Percentiles rank a stretch among this genome's conserved stretches.
These are phyloP conservation scores for Margaritifera margaritifera DNA, from an alignment of 2,888 invertebrate genomes.

Conservation along the genomic window DNA sequence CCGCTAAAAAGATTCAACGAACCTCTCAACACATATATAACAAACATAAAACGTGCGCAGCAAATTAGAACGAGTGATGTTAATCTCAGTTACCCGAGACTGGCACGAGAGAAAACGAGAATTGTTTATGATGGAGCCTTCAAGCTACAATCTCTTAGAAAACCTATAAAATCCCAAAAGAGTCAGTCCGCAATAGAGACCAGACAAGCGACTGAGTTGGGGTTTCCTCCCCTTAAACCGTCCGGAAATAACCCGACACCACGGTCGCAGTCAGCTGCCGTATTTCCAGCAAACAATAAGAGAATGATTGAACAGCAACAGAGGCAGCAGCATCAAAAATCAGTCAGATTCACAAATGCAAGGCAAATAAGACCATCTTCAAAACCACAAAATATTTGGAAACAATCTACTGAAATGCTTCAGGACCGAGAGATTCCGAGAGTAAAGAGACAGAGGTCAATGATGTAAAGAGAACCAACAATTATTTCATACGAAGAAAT, in stretches of 20 bases:
- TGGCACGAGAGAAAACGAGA: slow-evolving; percentile 5
- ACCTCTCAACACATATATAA: slow-evolving; percentile 47
- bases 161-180: slow-evolving; percentile 15
- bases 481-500: too few species aligned
- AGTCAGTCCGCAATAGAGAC: slow-evolving; percentile 25
- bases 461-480: too few species aligned
- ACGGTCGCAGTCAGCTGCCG: too few species aligned
- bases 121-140: slow-evolving; percentile 6
- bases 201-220: slow-evolving; percentile 15
- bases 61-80: slow-evolving; percentile 13
- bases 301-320: too few species aligned
- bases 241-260: slow-evolving; percentile 6
- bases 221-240: slow-evolving; percentile 27
- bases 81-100: slow-evolving; percentile 11
- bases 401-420: slow-evolving; percentile 35
- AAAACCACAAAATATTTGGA: slow-evolving; percentile 41
- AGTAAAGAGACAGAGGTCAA: too few species aligned
- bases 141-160: slow-evolving; percentile 13
- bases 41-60: slow-evolving; percentile 25
- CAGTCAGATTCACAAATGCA: not conserved
- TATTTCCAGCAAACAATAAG: too few species aligned
- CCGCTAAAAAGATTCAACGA: slow-evolving; percentile 48
- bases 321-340: not conserved
- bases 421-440: slow-evolving; percentile 20
- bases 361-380: slow-evolving; percentile 39